These are phyloP conservation scores for Prorops nasuta DNA, from an alignment of 1,140 invertebrate species.

Conservation along the genomic window DNA sequence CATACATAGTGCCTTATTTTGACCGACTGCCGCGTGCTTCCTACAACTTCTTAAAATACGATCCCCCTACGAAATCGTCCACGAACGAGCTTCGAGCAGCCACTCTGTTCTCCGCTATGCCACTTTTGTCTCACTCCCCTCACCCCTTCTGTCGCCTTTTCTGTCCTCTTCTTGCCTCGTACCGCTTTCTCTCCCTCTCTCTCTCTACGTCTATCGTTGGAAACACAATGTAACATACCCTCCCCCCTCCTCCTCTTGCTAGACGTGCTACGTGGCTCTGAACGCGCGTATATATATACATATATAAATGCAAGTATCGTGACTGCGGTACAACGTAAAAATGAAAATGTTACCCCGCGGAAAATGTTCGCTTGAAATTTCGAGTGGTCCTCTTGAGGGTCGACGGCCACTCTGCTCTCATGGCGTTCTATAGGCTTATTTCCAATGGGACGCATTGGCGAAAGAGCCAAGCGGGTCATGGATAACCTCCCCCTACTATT, in stretches of 20 bases:
- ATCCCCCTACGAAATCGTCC: constrained; percentile 37
- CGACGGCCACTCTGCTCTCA: neutral
- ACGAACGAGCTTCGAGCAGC: constrained; percentile 21
- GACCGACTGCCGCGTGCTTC: constrained; percentile 34
- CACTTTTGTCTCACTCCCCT: constrained; percentile 12
- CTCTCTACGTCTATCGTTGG: too few species aligned
- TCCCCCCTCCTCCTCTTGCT: too few species aligned
- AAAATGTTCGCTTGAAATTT: constrained; percentile 16
- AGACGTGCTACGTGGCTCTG: constrained; percentile 7
- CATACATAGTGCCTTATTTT: constrained; percentile 22
- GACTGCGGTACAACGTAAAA: constrained; percentile 10
- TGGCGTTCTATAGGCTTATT: constrained; percentile 13
- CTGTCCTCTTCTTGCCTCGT: too few species aligned
- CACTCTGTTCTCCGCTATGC: constrained; percentile 32
- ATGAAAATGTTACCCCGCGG: constrained; percentile 18
- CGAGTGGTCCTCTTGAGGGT: constrained; percentile 7
- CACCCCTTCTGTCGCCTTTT: neutral
- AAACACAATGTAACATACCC: too few species aligned
- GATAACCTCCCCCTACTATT: too few species aligned
- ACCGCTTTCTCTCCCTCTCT: too few species aligned
- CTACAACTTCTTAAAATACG: constrained; percentile 44
- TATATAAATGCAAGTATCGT: too few species aligned
- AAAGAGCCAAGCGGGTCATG: too few species aligned
- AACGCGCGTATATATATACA: neutral
- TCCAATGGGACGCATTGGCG: constrained; percentile 3